Conservation (phyloP, 2,797 vertebrate genomes). For the Helicolenus hilgendorfi region DNA sequence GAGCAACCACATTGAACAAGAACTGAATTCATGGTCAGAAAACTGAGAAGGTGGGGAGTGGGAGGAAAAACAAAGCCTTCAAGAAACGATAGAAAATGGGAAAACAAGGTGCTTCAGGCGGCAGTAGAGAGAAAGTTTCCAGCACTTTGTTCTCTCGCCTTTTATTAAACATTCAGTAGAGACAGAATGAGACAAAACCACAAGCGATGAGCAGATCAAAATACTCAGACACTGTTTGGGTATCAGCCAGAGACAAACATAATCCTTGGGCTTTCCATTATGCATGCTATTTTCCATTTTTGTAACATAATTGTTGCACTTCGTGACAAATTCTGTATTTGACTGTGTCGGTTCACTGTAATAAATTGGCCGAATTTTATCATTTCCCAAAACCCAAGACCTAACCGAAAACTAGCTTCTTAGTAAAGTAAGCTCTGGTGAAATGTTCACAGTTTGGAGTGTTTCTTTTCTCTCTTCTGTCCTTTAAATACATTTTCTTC, state of each 20-base stretch:
- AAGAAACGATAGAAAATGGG: slow-evolving; percentile 8
- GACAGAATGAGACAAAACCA: slow-evolving; percentile 55
- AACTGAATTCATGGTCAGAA: slow-evolving; percentile 28
- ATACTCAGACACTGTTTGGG: slow-evolving; percentile 10
- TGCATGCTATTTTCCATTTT: not conserved
- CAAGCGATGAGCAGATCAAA: slow-evolving; percentile 24
- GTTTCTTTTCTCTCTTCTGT: not conserved
- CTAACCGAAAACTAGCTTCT: not conserved
- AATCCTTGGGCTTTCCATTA: not conserved
- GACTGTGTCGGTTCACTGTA: not conserved
- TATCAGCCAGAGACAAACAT: not conserved
- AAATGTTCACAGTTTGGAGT: slow-evolving; percentile 15
- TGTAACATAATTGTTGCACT: not conserved
- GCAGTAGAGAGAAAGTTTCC: slow-evolving; percentile 20
- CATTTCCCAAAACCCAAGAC: not conserved
- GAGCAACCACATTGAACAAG: slow-evolving; percentile 22
- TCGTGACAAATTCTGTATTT: not conserved
- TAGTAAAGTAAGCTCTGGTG: not conserved
- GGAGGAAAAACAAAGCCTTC: slow-evolving; percentile 32
- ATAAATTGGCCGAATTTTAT: not conserved
- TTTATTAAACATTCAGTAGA: slow-evolving; percentile 59
- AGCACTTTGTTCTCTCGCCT: slow-evolving; percentile 43
- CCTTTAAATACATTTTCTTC: slow-evolving; percentile 11
- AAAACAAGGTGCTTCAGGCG: slow-evolving; percentile 48
- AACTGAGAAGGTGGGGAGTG: slow-evolving; percentile 14